A percentile compares a stretch with the other conserved stretches of the same genome.
phyloP scores from a whole-genome alignment of 2,797 vertebrate genomes.

The Eupleurogrammus muticus region DNA sequence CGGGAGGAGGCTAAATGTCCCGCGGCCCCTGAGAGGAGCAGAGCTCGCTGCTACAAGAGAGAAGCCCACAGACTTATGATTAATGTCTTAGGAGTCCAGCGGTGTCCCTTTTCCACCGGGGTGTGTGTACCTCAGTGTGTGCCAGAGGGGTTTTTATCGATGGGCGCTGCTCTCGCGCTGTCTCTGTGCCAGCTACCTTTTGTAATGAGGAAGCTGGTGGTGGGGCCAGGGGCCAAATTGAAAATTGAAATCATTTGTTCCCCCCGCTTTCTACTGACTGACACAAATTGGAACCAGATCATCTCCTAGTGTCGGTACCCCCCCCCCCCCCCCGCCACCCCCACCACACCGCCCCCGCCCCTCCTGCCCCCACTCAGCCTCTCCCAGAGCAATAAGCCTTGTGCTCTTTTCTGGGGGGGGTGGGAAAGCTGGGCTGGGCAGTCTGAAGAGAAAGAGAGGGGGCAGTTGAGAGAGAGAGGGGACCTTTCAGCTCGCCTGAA shows the following conservation, averaged over 20 bases:
- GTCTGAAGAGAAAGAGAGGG: conserved; percentile 69
- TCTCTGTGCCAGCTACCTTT: conserved; percentile 58
- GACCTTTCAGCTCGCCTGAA: conserved; percentile 86
- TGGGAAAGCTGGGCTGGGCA: conserved; percentile 75
- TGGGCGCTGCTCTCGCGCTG: conserved; percentile 43
- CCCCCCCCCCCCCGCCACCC: too few species aligned
- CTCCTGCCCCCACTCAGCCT: conserved; percentile 46
- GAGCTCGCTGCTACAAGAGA: conserved; percentile 1
- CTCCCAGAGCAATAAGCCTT: conserved; percentile 73
- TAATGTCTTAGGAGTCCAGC: conserved; percentile 41
- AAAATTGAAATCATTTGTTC: conserved; percentile 74
- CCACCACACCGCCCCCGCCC: too few species aligned
- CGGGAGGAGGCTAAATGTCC: conserved; percentile 42
- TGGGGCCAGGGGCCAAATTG: conserved; percentile 49
- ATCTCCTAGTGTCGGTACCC: conserved; percentile 55
- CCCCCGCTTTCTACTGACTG: conserved; percentile 73
- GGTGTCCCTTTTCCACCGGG: conserved; percentile 32
- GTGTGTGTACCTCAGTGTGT: conserved; percentile 14
- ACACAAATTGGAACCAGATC: conserved; percentile 84
- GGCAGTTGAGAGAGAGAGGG: conserved; percentile 72
- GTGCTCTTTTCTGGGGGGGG: conserved; percentile 68
- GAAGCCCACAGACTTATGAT: conserved; percentile 59
- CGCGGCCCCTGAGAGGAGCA: neutral
- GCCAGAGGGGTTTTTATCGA: conserved; percentile 37
- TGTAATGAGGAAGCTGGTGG: conserved; percentile 57